Conservation (phyloP, 2,113 vertebrate species). For the Mesembrinibis cayennensis region DNA sequence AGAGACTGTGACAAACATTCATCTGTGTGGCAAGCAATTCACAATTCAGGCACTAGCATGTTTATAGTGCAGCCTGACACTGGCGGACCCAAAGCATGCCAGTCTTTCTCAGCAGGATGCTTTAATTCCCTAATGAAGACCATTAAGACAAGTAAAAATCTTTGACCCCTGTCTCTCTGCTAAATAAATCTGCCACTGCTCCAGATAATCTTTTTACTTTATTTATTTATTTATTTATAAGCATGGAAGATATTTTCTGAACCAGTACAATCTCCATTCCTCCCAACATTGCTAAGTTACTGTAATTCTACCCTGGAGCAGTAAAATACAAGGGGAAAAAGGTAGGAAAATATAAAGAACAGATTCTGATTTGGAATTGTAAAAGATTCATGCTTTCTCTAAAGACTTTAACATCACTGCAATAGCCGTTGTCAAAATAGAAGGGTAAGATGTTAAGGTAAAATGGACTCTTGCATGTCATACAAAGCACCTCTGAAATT, state of each 20-base stretch:
- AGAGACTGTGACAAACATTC: constrained; percentile 65
- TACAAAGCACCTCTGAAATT: not conserved
- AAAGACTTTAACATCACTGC: not conserved
- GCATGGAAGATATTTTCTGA: constrained; percentile 56
- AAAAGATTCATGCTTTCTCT: not conserved
- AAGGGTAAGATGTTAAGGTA: not conserved
- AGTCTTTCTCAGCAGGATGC: constrained; percentile 56
- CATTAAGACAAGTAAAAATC: constrained; percentile 70
- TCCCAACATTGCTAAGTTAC: not conserved
- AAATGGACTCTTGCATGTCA: not conserved
- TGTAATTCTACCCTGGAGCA: not conserved
- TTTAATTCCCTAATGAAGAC: constrained; percentile 56
- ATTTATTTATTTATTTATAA: not conserved
- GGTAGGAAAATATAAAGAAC: not conserved
- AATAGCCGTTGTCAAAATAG: constrained; percentile 1
- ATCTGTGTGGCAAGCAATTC: constrained; percentile 68
- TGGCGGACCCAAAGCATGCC: constrained; percentile 14
- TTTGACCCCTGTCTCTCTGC: not conserved
- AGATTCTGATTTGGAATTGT: not conserved
- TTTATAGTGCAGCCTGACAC: constrained; percentile 33
- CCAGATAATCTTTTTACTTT: not conserved
- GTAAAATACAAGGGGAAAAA: not conserved
- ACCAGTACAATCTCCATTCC: constrained; percentile 4
- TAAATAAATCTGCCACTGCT: constrained; percentile 58
- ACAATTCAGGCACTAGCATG: constrained; percentile 65